Base-by-base conservation (phyloP, 1,140 invertebrate genomes). In the Rhagoletis zephyria region DNA sequence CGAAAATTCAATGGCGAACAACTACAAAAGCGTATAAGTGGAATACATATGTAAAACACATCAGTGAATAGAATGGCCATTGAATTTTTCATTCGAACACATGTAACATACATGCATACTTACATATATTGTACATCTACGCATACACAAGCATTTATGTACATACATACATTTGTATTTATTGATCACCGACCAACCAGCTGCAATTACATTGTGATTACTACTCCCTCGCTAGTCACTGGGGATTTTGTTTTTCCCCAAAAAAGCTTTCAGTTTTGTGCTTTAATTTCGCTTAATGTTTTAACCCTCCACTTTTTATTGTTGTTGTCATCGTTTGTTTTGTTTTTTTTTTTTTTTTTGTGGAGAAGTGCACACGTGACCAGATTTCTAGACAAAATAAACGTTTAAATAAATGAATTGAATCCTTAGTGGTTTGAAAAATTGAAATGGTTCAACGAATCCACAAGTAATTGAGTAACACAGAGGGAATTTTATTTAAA, bases 221-320 rank as follows among this genome's bases (percentile, higher is more conserved):
- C 40, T 74, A 14, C 40, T 16, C 42, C 67, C 16, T 74, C 67
- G 42, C 42, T 74, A 42, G 40, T 7, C 67, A 74, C 42, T 45
- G 45, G 42, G 48, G 42, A 74, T 12, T 74, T 74, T 14, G 16
- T 42, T 74, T 74, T 45, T 14, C 67, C 16, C 10, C 14, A 48
- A 74, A 30, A 45, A 42, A 48, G 67, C 30, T 16, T 19, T 42
- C 14, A 48, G 12, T n/a, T 45, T 10, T 40, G 40, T 10, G 6
- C 67, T 70, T 40, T 70, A 70, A 70, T 70, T 70, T 70, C 67
- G 67, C 40, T 70, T 70, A 70, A 70, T 70, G 67, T 70, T 65
- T 65, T 65, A 65, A 65, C 30, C 9, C 64, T 67, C 64, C 64
- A n/a, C 67, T 16, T 10, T 74, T 74, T 74, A 40, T n/a, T 63